Evolutionary conservation across 2,113 vertebrate genomes (phyloP).

Genomic region (Cryptomyrus ogoouensis): DNA sequence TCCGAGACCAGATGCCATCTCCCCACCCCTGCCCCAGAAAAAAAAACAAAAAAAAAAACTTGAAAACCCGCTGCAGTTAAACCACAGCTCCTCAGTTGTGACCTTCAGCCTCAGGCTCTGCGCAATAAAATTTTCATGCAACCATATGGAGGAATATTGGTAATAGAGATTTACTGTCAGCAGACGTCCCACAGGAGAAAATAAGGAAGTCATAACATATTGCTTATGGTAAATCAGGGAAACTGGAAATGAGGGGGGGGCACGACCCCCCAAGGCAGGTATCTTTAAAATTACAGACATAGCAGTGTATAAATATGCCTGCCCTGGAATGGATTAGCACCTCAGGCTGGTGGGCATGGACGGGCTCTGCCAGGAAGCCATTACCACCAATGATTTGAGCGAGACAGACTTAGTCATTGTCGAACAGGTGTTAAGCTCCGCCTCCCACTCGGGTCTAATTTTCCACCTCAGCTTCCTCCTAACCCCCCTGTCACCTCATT

Average conservation of each 20-base stretch:
- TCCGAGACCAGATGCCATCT: slow-evolving; percentile 76
- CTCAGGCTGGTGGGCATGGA: slow-evolving; percentile 9
- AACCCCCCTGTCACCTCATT: slow-evolving; percentile 6
- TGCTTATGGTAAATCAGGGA: slow-evolving; percentile 85
- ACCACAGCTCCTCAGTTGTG: slow-evolving; percentile 81
- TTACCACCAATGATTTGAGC: slow-evolving; percentile 1
- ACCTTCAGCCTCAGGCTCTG: slow-evolving; percentile 86
- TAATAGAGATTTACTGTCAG: slow-evolving; percentile 97
- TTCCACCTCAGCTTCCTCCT: slow-evolving; percentile 17
- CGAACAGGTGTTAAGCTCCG: neutral
- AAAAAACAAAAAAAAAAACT: slow-evolving; percentile 28
- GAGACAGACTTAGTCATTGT: neutral
- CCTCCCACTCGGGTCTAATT: neutral
- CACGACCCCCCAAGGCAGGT: slow-evolving; percentile 61
- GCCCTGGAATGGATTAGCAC: slow-evolving; percentile 13
- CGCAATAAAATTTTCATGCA: slow-evolving; percentile 96
- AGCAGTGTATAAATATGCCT: slow-evolving; percentile 14
- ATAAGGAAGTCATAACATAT: slow-evolving; percentile 89
- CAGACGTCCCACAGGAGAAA: slow-evolving; percentile 80
- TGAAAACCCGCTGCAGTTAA: slow-evolving; percentile 71
- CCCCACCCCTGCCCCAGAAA: slow-evolving; percentile 13
- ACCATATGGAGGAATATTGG: slow-evolving; percentile 97
- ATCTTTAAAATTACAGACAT: neutral
- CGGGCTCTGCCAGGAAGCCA: neutral
- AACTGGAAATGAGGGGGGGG: slow-evolving; percentile 75